Conservation (phyloP, 2,113 vertebrate species). For the Phylloscopus trochiloides region DNA sequence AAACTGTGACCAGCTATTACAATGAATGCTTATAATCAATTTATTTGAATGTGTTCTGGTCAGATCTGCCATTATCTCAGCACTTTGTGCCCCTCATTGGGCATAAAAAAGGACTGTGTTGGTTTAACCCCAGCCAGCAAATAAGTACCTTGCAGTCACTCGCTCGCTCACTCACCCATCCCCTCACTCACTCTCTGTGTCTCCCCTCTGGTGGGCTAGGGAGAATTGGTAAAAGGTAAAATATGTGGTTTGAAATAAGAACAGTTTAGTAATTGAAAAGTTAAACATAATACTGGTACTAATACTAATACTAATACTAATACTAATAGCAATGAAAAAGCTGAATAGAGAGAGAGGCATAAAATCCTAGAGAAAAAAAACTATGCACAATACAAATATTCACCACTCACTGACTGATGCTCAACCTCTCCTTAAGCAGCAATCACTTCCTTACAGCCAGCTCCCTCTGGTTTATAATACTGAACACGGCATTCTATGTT, state of each 20-base stretch:
- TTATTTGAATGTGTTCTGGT: not conserved
- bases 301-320: not conserved
- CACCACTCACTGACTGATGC: not conserved
- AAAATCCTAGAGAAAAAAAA: not conserved
- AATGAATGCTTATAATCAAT: not conserved
- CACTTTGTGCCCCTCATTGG: rapidly evolving
- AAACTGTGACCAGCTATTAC: not conserved
- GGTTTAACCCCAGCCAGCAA: not conserved
- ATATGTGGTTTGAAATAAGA: not conserved
- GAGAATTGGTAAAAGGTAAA: not conserved
- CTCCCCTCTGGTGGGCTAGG: not conserved
- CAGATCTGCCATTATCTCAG: not conserved
- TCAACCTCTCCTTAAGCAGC: not conserved
- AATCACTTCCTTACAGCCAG: not conserved
- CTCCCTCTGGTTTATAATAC: not conserved
- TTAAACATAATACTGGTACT: not conserved
- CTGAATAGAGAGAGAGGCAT: not conserved
- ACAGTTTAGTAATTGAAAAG: not conserved
- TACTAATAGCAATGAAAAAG: not conserved
- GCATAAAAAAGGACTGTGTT: not conserved
- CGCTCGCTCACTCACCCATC: not conserved
- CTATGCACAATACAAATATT: not conserved
- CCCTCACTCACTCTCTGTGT: not conserved
- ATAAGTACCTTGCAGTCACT: not conserved
- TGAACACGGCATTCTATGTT: not conserved